A percentile compares a stretch with the other conserved stretches of the same genome.
phyloP scores from a whole-genome alignment of 2,797 vertebrate genomes.

The Tokudaia tokunoshimensis region DNA sequence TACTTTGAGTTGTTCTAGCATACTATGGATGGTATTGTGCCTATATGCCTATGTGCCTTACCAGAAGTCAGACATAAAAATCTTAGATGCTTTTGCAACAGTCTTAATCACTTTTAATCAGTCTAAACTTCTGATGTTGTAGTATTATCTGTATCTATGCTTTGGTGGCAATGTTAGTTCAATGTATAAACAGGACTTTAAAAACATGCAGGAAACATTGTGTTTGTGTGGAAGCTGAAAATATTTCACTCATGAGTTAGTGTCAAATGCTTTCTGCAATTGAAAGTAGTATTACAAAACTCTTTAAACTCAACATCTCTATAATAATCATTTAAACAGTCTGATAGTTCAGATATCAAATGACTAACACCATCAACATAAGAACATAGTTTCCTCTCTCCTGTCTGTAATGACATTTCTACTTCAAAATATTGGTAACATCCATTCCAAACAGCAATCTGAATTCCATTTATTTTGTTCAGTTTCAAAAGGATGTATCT shows the following conservation, averaged over 20 bases:
- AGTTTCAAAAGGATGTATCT: background rate
- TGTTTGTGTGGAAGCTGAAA: background rate
- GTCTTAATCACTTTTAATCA: slow-evolving; percentile 47
- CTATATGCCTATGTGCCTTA: background rate
- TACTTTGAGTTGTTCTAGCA: background rate
- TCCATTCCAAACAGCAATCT: slow-evolving; percentile 4
- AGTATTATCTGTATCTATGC: background rate
- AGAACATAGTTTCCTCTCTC: background rate
- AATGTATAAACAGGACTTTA: background rate
- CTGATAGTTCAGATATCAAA: background rate
- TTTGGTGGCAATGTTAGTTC: background rate
- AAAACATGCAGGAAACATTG: background rate
- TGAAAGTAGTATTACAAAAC: background rate
- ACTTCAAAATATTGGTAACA: background rate
- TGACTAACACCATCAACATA: background rate
- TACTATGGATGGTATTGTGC: background rate
- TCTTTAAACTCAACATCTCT: background rate
- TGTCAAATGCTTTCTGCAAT: background rate
- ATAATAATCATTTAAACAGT: background rate
- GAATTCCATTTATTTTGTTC: background rate
- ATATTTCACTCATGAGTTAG: background rate
- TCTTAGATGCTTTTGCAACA: background rate
- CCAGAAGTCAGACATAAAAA: background rate
- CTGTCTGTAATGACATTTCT: background rate
- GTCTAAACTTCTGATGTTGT: slow-evolving; percentile 38